These are phyloP conservation scores for Acomys russatus DNA, from an alignment of 2,797 vertebrate species.

Conservation along the genomic window DNA sequence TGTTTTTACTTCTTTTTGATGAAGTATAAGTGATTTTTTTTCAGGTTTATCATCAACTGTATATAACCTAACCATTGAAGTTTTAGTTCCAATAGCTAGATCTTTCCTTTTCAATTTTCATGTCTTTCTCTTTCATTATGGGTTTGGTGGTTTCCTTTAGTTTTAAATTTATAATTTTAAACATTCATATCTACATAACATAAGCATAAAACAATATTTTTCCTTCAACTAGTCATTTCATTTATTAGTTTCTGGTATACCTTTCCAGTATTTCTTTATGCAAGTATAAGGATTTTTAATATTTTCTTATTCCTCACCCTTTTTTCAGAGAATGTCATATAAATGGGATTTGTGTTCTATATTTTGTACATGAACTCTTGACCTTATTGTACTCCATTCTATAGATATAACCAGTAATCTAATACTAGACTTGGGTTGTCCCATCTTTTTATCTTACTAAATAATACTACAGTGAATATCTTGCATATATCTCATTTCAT, in stretches of 20 bases:
- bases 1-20: slow-evolving; percentile 37
- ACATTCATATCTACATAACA: background rate
- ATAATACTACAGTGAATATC: slow-evolving; percentile 21
- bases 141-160: slow-evolving; percentile 17
- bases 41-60: slow-evolving; percentile 19
- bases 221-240: background rate
- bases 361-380: slow-evolving; percentile 39
- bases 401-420: background rate
- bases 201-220: slow-evolving; percentile 41
- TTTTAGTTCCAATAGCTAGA: slow-evolving; percentile 58
- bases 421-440: background rate
- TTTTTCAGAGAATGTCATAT: background rate
- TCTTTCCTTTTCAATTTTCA: slow-evolving; percentile 37
- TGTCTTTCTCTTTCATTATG: slow-evolving; percentile 44
- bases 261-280: slow-evolving; percentile 2
- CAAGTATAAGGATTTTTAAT: slow-evolving; percentile 17
- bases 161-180: slow-evolving; percentile 23
- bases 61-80: background rate
- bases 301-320: slow-evolving; percentile 46
- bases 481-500: background rate
- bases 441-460: background rate
- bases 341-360: background rate
- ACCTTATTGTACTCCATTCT: background rate
- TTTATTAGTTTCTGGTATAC: slow-evolving; percentile 5
- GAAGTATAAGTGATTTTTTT: slow-evolving; percentile 45